Conservation (phyloP, 2,113 vertebrate species). For the Paramisgurnus dabryanus region DNA sequence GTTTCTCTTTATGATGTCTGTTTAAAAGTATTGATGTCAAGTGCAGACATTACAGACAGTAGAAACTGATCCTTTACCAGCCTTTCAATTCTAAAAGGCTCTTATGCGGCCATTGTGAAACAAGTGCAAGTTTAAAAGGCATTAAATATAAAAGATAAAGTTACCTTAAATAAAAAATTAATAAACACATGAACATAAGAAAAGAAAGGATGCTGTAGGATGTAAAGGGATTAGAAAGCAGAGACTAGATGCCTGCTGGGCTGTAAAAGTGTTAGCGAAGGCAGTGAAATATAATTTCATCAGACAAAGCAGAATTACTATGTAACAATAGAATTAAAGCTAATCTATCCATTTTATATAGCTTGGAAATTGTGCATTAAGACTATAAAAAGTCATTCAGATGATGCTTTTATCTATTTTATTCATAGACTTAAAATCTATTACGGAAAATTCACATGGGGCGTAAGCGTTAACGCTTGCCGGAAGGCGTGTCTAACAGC, state of each 20-base stretch:
- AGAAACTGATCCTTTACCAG: slow-evolving; percentile 12
- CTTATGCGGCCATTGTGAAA: slow-evolving; percentile 14
- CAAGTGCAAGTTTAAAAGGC: slow-evolving; percentile 28
- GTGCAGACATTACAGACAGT: neutral
- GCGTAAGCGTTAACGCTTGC: too few species aligned
- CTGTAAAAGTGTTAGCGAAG: neutral
- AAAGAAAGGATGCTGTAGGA: neutral
- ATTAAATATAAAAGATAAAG: slow-evolving; percentile 63
- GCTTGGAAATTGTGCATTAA: neutral
- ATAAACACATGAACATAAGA: slow-evolving; percentile 23
- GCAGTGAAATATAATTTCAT: neutral
- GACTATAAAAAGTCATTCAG: neutral
- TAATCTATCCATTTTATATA: neutral
- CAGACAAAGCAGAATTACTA: neutral
- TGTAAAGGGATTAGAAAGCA: neutral
- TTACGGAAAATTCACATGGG: too few species aligned
- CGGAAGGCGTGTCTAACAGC: too few species aligned
- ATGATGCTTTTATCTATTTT: neutral
- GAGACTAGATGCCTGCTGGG: neutral
- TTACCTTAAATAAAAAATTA: slow-evolving; percentile 60
- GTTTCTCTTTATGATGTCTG: neutral
- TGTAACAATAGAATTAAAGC: neutral
- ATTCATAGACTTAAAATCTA: neutral
- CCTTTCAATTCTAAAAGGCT: slow-evolving; percentile 28
- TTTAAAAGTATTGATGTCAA: slow-evolving; percentile 16